Evolutionary conservation across 2,113 vertebrate genomes (phyloP).

Genomic region (Protomyctophum bolini): DNA sequence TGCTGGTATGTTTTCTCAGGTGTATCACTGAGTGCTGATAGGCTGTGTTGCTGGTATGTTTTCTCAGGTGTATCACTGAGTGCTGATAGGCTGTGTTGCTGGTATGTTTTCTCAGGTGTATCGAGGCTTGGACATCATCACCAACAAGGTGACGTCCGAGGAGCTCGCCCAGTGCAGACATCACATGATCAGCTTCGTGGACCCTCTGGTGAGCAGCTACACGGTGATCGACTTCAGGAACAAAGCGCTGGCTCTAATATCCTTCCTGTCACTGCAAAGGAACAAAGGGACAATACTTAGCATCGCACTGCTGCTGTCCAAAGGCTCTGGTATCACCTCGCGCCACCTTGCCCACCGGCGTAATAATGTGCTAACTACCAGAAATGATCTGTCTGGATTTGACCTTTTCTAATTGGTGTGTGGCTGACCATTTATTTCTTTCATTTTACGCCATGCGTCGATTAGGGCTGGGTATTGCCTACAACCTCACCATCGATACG

Average conservation of each 20-base stretch:
- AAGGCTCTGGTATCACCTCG: neutral
- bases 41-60: neutral
- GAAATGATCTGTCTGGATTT: slow-evolving; percentile 18
- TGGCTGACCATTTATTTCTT: too few species aligned
- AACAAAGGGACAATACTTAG: neutral
- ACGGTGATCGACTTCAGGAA: slow-evolving; percentile 96
- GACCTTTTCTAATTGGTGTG: slow-evolving; percentile 33
- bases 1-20: too few species aligned
- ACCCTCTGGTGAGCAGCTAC: slow-evolving; percentile 88
- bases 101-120: slow-evolving; percentile 83
- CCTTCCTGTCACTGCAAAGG: slow-evolving; percentile 68
- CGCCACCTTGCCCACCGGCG: neutral
- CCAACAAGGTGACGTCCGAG: slow-evolving; percentile 90
- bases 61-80: neutral
- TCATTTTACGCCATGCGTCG: too few species aligned
- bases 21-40: too few species aligned
- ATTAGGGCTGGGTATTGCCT: too few species aligned
- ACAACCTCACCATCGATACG: too few species aligned
- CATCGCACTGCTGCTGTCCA: too few species aligned
- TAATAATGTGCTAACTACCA: slow-evolving; percentile 23
- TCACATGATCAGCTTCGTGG: slow-evolving; percentile 97
- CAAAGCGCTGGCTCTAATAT: slow-evolving; percentile 90
- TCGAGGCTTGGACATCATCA: slow-evolving; percentile 94
- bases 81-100: slow-evolving; percentile 23
- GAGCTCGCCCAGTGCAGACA: slow-evolving; percentile 88